A percentile compares a stretch with the other conserved stretches of the same genome.
These are phyloP conservation scores for Seira ritae DNA, from an alignment of 2,888 invertebrate genomes.

Conservation along the genomic window DNA sequence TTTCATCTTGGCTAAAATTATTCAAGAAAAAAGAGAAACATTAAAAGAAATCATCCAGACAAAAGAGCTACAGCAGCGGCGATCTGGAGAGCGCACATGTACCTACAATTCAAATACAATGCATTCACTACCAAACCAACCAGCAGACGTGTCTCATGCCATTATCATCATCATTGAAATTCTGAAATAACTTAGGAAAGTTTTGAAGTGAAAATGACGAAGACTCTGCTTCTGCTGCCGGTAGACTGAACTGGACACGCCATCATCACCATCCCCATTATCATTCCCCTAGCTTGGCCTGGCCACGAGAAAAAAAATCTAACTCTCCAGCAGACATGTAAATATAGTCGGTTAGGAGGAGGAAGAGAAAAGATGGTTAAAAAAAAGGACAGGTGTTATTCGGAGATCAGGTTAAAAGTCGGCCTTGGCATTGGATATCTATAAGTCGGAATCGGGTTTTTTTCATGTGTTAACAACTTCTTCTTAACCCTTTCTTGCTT, in stretches of 20 bases:
- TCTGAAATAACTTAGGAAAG: neutral
- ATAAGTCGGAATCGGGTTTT: constrained; percentile 10
- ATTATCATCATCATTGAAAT: neutral
- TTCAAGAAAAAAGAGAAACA: neutral
- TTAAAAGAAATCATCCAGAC: neutral
- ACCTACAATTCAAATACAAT: neutral
- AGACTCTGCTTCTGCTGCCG: neutral
- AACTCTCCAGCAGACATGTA: constrained; percentile 38
- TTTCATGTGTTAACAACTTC: constrained; percentile 35
- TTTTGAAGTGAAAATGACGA: neutral
- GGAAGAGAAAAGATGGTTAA: neutral
- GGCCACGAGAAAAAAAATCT: neutral
- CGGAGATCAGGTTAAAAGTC: constrained; percentile 72
- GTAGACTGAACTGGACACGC: neutral
- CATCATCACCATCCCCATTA: too few species aligned
- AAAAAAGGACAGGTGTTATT: constrained; percentile 71
- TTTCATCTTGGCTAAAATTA: neutral
- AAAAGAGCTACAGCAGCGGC: neutral
- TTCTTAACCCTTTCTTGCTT: constrained; percentile 26
- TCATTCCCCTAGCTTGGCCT: too few species aligned
- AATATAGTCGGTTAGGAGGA: constrained; percentile 48
- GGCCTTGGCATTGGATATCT: constrained; percentile 72
- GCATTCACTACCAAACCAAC: too few species aligned
- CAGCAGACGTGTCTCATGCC: neutral
- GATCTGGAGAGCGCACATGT: neutral